Percentiles rank a stretch among this genome's conserved stretches.
Conservation (phyloP, 2,888 invertebrate species). For the Chrysolina oricalcia region DNA sequence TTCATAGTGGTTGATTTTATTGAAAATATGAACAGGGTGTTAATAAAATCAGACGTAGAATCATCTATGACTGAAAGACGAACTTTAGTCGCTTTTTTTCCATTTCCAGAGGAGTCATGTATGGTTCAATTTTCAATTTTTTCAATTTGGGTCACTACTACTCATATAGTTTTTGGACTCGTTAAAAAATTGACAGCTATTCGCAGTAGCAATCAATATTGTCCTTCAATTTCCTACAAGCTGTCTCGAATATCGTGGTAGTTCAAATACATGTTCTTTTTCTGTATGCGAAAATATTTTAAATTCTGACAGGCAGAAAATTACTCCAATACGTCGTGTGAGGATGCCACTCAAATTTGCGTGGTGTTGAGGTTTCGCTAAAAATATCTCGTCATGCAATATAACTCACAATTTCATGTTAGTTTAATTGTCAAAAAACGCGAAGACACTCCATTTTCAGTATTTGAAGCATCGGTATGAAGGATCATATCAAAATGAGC, state of each 20-base stretch:
- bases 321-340: slow-evolving; percentile 22
- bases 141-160: too few relatives aligned
- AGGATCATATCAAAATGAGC: too few relatives aligned
- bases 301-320: slow-evolving; percentile 31
- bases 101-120: too few relatives aligned
- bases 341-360: slow-evolving; percentile 20
- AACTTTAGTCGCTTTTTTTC: too few relatives aligned
- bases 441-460: slow-evolving; percentile 21
- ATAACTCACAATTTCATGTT: slow-evolving; percentile 45
- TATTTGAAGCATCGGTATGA: too few relatives aligned
- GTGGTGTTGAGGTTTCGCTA: slow-evolving; percentile 25
- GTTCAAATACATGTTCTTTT: slow-evolving; percentile 27
- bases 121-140: too few relatives aligned
- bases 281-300: slow-evolving; percentile 17
- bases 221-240: neutral
- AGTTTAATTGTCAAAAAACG: slow-evolving; percentile 45
- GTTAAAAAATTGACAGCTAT: too few relatives aligned
- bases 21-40: too few relatives aligned
- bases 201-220: neutral
- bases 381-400: slow-evolving; percentile 42
- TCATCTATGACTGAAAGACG: too few relatives aligned
- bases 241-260: neutral
- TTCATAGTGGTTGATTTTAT: too few relatives aligned
- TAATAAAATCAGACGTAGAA: too few relatives aligned
- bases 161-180: too few relatives aligned